These are phyloP conservation scores for Trachops cirrhosus DNA, from an alignment of 2,797 vertebrate genomes.

Conservation along the genomic window DNA sequence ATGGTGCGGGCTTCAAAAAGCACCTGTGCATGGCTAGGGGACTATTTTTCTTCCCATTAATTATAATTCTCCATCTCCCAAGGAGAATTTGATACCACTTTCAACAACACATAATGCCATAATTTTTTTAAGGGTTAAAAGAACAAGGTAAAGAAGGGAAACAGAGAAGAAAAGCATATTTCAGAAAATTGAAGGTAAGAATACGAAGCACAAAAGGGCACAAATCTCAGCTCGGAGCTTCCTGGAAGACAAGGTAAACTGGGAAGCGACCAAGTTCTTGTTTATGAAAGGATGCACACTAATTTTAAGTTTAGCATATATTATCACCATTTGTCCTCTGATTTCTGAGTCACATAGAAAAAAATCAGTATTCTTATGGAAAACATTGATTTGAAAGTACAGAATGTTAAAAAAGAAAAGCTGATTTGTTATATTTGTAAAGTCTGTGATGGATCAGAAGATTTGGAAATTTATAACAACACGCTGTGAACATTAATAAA, in stretches of 20 bases:
- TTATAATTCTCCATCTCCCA: constrained; percentile 4
- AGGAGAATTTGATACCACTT: constrained; percentile 15
- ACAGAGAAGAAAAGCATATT: background rate
- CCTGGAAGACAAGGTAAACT: background rate
- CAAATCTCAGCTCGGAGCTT: background rate
- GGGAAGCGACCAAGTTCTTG: background rate
- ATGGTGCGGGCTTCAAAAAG: background rate
- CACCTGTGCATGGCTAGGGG: background rate
- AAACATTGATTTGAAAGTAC: constrained; percentile 23
- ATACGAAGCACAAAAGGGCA: background rate
- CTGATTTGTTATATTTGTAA: background rate
- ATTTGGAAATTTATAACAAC: background rate
- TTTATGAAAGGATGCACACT: background rate
- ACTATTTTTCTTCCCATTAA: background rate
- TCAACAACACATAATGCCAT: background rate
- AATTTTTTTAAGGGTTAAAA: background rate
- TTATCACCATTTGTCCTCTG: background rate
- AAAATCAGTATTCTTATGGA: background rate
- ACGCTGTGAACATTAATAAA: background rate
- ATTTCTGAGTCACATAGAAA: constrained; percentile 13
- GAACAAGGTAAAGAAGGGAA: background rate
- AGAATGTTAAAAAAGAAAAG: background rate
- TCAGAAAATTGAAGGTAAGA: background rate
- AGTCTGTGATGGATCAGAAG: background rate
- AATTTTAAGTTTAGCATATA: constrained; percentile 1